phyloP scores from a whole-genome alignment of 2,113 vertebrate species.

The Clarias macrocephalus region DNA sequence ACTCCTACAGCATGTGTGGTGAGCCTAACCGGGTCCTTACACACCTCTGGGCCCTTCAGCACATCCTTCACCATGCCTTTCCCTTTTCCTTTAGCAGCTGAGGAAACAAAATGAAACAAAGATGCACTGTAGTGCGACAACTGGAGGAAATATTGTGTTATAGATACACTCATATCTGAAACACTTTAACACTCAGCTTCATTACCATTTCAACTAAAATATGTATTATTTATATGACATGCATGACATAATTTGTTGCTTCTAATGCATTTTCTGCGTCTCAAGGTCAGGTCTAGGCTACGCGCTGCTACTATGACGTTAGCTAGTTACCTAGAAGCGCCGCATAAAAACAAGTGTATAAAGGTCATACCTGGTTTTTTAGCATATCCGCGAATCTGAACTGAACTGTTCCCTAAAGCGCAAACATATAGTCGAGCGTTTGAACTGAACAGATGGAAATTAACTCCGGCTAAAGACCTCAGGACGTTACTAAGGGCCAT shows the following conservation, averaged over 20 bases:
- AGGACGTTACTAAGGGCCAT: conserved; percentile 36
- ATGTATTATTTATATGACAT: background rate
- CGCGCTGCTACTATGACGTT: background rate
- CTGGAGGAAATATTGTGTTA: background rate
- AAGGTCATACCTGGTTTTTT: conserved; percentile 72
- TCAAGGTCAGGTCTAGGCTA: conserved; percentile 12
- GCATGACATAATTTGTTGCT: no score
- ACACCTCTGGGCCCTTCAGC: conserved; percentile 83
- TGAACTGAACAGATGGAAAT: background rate
- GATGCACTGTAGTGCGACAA: no score
- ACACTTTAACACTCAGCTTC: background rate
- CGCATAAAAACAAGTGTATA: no score
- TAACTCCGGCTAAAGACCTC: background rate
- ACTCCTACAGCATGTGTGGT: conserved; percentile 81
- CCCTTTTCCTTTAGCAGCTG: conserved; percentile 77
- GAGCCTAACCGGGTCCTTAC: conserved; percentile 80
- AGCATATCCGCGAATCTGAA: conserved; percentile 66
- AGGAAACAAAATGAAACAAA: background rate
- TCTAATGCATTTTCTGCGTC: background rate
- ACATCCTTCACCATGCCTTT: conserved; percentile 75
- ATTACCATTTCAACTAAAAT: background rate
- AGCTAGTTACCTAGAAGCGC: background rate
- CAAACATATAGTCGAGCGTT: conserved; percentile 18
- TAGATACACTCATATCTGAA: background rate
- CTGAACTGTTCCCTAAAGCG: background rate